Evolutionary conservation across 2,888 invertebrate genomes (phyloP).

Genomic region (Agrotis exclamationis): DNA sequence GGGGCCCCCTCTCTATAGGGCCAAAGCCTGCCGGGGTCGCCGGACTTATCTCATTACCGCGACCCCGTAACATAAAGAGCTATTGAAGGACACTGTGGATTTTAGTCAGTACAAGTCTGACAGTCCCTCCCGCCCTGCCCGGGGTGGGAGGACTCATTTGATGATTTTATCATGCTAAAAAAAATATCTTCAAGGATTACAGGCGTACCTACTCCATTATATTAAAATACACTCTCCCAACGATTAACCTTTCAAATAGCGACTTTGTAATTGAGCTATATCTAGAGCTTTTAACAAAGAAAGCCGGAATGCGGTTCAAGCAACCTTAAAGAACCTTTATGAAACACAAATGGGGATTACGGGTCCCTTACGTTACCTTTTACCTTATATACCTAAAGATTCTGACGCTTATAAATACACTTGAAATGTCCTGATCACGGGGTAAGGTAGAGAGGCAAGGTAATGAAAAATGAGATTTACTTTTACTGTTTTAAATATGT

Average conservation of each 20-base stretch:
- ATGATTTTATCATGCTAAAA: too few species aligned
- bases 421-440: conserved; percentile 20
- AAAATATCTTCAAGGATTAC: background rate
- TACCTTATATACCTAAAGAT: conserved; percentile 12
- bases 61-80: too few species aligned
- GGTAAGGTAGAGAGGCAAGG: conserved; percentile 10
- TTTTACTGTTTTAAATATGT: too few species aligned
- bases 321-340: conserved; percentile 23
- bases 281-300: conserved; percentile 21
- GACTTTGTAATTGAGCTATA: conserved; percentile 22
- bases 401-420: conserved; percentile 30
- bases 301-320: conserved; percentile 16
- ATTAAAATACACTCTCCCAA: background rate
- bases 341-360: conserved; percentile 33
- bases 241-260: conserved; percentile 12
- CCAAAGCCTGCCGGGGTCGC: too few species aligned
- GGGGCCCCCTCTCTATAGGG: too few species aligned
- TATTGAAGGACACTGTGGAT: too few species aligned
- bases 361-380: conserved; percentile 27
- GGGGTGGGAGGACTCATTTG: too few species aligned
- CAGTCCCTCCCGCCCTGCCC: too few species aligned
- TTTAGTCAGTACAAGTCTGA: too few species aligned
- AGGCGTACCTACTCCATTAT: background rate
- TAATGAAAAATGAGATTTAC: too few species aligned
- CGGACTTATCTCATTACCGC: too few species aligned